These are phyloP conservation scores for Ciconia nigra DNA, from an alignment of 2,797 vertebrate species.

Conservation along the genomic window DNA sequence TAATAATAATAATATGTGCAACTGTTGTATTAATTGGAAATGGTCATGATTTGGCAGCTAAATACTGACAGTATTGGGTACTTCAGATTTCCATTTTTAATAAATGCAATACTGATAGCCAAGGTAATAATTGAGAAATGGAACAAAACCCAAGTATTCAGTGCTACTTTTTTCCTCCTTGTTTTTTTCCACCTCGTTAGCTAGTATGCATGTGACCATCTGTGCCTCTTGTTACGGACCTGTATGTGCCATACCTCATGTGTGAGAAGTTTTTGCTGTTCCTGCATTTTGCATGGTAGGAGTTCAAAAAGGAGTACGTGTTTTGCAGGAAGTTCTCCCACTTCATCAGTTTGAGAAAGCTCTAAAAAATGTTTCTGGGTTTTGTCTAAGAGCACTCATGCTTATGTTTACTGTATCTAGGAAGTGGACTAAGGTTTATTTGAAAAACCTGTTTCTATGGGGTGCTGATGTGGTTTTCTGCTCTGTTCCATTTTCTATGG, in stretches of 20 bases:
- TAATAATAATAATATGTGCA: background rate
- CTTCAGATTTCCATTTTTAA: background rate
- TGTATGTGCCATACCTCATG: background rate
- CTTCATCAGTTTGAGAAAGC: background rate
- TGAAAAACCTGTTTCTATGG: background rate
- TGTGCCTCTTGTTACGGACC: background rate
- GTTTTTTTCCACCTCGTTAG: background rate
- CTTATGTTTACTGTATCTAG: background rate
- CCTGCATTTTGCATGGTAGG: fast-evolving
- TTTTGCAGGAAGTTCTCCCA: background rate
- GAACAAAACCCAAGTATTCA: background rate
- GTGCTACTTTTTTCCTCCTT: background rate
- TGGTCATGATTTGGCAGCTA: background rate
- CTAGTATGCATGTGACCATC: background rate
- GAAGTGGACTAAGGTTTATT: background rate
- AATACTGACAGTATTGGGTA: background rate
- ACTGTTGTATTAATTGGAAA: background rate
- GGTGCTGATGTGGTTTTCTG: background rate
- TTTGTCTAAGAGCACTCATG: background rate
- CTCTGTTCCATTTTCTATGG: background rate
- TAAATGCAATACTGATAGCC: background rate
- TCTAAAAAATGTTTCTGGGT: background rate
- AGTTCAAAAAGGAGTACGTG: background rate
- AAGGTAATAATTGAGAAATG: background rate
- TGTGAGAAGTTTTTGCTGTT: background rate